Conservation (phyloP, 2,888 invertebrate genomes). For the Ectemnius cavifrons region DNA sequence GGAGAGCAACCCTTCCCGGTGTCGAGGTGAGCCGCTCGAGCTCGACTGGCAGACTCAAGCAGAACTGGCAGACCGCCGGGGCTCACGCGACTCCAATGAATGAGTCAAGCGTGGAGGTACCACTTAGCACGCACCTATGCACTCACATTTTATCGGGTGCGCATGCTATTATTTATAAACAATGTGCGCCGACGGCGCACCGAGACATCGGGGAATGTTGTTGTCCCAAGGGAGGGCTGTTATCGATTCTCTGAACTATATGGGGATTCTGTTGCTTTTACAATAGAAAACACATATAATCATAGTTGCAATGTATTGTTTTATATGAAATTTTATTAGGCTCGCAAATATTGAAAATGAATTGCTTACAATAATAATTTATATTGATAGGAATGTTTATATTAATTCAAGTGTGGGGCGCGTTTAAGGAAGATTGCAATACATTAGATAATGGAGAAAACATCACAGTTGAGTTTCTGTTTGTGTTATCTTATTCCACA, state of each 20-base stretch:
- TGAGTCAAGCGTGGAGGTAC: conserved; percentile 46
- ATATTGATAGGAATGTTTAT: too few species aligned
- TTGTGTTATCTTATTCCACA: too few species aligned
- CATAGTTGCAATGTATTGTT: too few species aligned
- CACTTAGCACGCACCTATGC: conserved; percentile 30
- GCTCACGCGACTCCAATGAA: conserved; percentile 31
- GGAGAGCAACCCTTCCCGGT: conserved; percentile 29
- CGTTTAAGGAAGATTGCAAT: too few species aligned
- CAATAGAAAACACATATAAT: background rate
- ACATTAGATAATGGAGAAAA: too few species aligned
- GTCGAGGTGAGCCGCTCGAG: conserved; percentile 20
- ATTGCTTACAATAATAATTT: too few species aligned
- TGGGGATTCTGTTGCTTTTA: background rate
- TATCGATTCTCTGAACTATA: conserved; percentile 49
- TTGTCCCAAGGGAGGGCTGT: conserved; percentile 15
- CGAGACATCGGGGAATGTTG: conserved; percentile 31
- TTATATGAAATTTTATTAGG: too few species aligned
- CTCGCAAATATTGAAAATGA: too few species aligned
- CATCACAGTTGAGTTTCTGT: too few species aligned
- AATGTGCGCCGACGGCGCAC: conserved; percentile 10
- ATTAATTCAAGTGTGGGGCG: too few species aligned
- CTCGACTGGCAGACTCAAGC: conserved; percentile 53
- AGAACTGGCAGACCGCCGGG: too few species aligned
- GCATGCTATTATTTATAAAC: conserved; percentile 52
- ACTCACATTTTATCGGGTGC: conserved; percentile 39